Conservation (phyloP, 2,888 invertebrate species). For the Labia minor region DNA sequence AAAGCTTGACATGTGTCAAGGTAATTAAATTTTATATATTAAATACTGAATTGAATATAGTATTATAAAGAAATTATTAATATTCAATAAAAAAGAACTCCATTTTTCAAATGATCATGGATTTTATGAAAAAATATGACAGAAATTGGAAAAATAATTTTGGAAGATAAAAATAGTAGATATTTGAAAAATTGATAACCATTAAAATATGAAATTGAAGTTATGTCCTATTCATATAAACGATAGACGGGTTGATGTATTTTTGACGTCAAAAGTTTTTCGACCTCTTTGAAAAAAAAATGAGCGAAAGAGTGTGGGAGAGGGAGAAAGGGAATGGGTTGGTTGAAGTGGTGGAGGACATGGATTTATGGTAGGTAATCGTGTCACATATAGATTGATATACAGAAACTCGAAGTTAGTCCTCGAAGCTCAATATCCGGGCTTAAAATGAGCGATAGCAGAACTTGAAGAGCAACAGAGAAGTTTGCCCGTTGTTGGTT, state of each 20-base stretch:
- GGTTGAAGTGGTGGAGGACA: background rate
- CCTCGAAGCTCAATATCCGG: conserved; percentile 1
- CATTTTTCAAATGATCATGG: no score
- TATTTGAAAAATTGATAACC: background rate
- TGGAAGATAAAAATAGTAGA: no score
- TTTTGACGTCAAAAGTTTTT: background rate
- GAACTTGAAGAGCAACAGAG: background rate
- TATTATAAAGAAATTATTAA: no score
- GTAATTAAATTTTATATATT: no score
- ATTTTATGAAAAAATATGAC: no score
- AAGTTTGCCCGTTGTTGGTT: background rate
- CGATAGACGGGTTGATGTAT: background rate
- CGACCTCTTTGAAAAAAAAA: background rate
- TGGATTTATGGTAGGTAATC: background rate
- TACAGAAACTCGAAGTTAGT: background rate
- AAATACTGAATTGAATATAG: no score
- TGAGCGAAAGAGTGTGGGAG: no score
- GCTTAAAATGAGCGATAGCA: conserved; percentile 13
- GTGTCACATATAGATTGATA: conserved; percentile 13
- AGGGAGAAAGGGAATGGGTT: no score
- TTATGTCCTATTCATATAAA: background rate
- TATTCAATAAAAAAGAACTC: no score
- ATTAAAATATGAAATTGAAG: background rate
- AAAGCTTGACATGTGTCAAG: no score
- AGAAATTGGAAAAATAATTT: no score